These are phyloP conservation scores for Eidolon dupreanum DNA, from an alignment of 2,797 vertebrate genomes.

Conservation along the genomic window DNA sequence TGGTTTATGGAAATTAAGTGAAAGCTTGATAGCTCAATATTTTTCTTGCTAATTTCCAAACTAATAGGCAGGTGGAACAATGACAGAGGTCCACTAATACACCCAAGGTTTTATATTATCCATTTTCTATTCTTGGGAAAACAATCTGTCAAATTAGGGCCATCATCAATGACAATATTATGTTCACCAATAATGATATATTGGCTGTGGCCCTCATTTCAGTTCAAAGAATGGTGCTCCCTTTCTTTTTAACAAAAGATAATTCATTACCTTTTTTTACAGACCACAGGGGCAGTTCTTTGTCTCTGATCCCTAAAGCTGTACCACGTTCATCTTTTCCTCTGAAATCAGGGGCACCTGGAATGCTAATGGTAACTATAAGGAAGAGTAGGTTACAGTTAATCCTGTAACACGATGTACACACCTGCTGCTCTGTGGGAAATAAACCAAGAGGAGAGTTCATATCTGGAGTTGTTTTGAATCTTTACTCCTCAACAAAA, in stretches of 20 bases:
- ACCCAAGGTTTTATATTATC: not conserved
- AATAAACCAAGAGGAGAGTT: slow-evolving; percentile 82
- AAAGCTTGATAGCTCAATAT: not conserved
- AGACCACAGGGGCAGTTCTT: not conserved
- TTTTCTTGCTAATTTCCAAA: slow-evolving; percentile 31
- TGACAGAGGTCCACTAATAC: not conserved
- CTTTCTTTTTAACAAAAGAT: not conserved
- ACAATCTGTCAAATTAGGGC: not conserved
- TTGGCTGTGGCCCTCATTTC: not conserved
- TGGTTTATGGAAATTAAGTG: slow-evolving; percentile 6
- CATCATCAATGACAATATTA: not conserved
- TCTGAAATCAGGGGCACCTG: not conserved
- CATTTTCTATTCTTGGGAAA: not conserved
- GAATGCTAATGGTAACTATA: slow-evolving; percentile 45
- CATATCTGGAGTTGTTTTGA: slow-evolving; percentile 84
- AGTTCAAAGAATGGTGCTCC: not conserved
- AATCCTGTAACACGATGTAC: slow-evolving; percentile 79
- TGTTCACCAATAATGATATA: not conserved
- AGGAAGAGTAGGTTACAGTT: slow-evolving; percentile 62
- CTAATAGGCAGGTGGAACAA: not conserved
- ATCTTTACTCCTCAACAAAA: slow-evolving; percentile 85
- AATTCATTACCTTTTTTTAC: not conserved
- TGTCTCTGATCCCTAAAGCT: slow-evolving; percentile 48
- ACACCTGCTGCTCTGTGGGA: slow-evolving; percentile 86
- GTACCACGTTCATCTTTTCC: not conserved